These are phyloP conservation scores for Teleiodes luculella DNA, from an alignment of 2,888 invertebrate species.

Conservation along the genomic window DNA sequence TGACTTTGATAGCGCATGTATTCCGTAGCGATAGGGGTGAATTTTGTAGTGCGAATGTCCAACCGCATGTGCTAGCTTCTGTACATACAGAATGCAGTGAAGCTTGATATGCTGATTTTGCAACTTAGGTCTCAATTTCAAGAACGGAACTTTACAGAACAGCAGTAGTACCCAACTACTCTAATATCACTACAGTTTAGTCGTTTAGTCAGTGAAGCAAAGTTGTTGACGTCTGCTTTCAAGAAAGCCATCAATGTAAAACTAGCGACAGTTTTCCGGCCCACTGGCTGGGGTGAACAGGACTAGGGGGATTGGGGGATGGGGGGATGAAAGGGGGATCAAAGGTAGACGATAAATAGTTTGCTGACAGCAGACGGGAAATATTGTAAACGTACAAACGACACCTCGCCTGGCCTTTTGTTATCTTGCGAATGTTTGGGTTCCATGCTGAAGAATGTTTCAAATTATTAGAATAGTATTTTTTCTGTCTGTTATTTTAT, in stretches of 20 bases:
- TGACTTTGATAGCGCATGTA: too few relatives aligned
- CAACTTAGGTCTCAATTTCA: too few relatives aligned
- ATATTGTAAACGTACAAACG: constrained; percentile 7
- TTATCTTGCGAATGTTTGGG: background rate
- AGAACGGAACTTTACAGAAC: too few relatives aligned
- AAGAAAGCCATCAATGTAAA: constrained; percentile 24
- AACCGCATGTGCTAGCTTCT: too few relatives aligned
- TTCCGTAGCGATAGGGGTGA: too few relatives aligned
- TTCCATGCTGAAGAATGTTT: background rate
- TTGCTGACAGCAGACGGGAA: constrained; percentile 18
- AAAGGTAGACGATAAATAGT: constrained; percentile 21
- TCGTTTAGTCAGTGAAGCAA: constrained; percentile 5
- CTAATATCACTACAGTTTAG: too few relatives aligned
- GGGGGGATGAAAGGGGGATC: constrained; percentile 11
- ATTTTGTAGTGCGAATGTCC: too few relatives aligned
- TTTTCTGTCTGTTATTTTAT: too few relatives aligned
- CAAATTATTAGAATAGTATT: background rate
- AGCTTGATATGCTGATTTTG: too few relatives aligned
- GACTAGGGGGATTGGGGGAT: background rate
- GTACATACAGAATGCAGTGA: too few relatives aligned
- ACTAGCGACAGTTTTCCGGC: constrained; percentile 23
- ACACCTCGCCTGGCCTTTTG: background rate
- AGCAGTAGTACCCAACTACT: too few relatives aligned
- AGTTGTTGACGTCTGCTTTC: constrained; percentile 24
- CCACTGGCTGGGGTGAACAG: background rate